phyloP scores from a whole-genome alignment of 2,888 invertebrate species.

The Cetonia aurata region DNA sequence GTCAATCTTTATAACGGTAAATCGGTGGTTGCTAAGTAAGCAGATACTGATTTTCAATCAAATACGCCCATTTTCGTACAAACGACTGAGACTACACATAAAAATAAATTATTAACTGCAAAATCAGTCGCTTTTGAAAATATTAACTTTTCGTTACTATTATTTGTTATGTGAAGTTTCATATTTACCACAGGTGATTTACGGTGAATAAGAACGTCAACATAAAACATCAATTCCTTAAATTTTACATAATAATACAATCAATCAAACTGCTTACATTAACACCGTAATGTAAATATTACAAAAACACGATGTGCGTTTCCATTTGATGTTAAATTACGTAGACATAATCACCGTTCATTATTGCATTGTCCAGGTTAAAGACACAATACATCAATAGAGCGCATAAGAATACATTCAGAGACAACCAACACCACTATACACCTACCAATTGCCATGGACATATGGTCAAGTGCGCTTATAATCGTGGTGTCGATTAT shows the following conservation, averaged over 20 bases:
- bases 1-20: no score
- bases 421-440: not conserved
- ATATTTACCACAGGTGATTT: no score
- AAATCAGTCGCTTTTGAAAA: no score
- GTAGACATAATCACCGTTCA: slow-evolving; percentile 8
- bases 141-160: no score
- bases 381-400: slow-evolving; percentile 19
- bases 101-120: no score
- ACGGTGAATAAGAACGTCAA: not conserved
- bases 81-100: no score
- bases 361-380: slow-evolving; percentile 12
- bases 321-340: slow-evolving; percentile 19
- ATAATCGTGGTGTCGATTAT: slow-evolving; percentile 11
- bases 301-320: slow-evolving; percentile 16
- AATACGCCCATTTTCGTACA: no score
- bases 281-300: slow-evolving; percentile 13
- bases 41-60: no score
- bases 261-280: slow-evolving; percentile 14
- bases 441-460: not conserved
- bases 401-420: not conserved
- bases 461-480: not conserved
- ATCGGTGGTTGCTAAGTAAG: no score
- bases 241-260: slow-evolving; percentile 3
- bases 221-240: not conserved
- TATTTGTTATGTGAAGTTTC: no score